A percentile compares a stretch with the other conserved stretches of the same genome.
Conservation (phyloP, 2,888 invertebrate genomes). For the Graphium colonna region DNA sequence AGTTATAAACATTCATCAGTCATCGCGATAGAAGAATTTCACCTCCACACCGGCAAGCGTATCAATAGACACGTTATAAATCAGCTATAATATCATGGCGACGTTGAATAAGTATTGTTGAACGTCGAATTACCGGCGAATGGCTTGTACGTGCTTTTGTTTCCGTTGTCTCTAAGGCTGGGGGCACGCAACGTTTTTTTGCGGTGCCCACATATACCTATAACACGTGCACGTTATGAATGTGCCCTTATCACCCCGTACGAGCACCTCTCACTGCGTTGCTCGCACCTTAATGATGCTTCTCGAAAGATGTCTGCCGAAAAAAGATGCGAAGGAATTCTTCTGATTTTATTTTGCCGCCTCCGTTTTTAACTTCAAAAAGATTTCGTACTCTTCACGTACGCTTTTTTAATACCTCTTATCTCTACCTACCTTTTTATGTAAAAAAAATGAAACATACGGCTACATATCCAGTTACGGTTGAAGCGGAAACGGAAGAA, state of each 20-base stretch:
- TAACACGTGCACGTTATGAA: conserved; percentile 29
- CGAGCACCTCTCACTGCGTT: conserved; percentile 43
- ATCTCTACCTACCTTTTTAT: too few relatives aligned
- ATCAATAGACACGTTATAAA: conserved; percentile 34
- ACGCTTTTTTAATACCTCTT: too few relatives aligned
- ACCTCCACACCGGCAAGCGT: conserved; percentile 24
- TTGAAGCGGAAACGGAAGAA: conserved; percentile 17
- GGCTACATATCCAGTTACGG: conserved; percentile 3
- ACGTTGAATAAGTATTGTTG: conserved; percentile 34
- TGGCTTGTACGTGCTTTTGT: conserved; percentile 36
- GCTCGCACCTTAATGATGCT: conserved; percentile 70
- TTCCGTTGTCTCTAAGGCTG: conserved; percentile 35
- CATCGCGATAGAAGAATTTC: neutral
- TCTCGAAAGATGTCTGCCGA: conserved; percentile 64
- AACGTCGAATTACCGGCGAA: conserved; percentile 35
- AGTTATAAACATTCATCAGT: neutral
- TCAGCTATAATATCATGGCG: conserved; percentile 33
- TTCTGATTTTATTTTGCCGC: conserved; percentile 58
- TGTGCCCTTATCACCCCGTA: conserved; percentile 33
- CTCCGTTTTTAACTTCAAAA: conserved; percentile 37
- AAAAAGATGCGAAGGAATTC: conserved; percentile 39
- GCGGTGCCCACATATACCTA: conserved; percentile 30
- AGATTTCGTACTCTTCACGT: too few relatives aligned
- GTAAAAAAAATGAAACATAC: conserved; percentile 33
- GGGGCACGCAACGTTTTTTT: conserved; percentile 31